phyloP scores from a whole-genome alignment of 2,888 invertebrate species.

The Phaonia tiefii region DNA sequence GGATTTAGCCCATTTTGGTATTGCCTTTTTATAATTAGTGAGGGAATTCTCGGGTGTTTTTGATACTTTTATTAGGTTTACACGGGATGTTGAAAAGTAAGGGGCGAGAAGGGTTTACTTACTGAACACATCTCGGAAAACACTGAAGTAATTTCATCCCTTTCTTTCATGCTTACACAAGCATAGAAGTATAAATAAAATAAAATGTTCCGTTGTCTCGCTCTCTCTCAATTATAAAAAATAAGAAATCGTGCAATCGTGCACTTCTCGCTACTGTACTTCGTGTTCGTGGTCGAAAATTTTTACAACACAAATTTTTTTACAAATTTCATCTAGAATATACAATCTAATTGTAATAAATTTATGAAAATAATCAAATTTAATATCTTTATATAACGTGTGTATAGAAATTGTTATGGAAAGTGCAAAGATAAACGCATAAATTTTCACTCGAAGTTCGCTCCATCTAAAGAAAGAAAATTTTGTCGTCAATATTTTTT shows the following conservation, averaged over 20 bases:
- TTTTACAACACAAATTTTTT: conserved; percentile 76
- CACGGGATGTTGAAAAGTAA: too few species aligned
- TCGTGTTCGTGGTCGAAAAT: conserved; percentile 95
- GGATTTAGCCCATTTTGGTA: too few species aligned
- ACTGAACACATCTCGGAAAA: too few species aligned
- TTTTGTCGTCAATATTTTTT: conserved; percentile 69
- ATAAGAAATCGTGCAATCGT: conserved; percentile 61
- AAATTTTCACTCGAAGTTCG: conserved; percentile 43
- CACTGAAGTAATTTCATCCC: too few species aligned
- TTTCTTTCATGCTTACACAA: conserved; percentile 16
- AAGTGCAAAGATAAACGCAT: conserved; percentile 62
- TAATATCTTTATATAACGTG: conserved; percentile 68
- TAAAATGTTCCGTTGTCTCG: conserved; percentile 26
- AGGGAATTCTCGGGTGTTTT: too few species aligned
- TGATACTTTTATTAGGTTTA: too few species aligned
- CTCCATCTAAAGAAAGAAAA: conserved; percentile 62
- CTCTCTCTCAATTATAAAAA: conserved; percentile 36
- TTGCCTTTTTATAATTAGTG: too few species aligned
- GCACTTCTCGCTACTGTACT: conserved; percentile 91
- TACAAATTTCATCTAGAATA: conserved; percentile 76
- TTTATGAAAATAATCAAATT: conserved; percentile 71
- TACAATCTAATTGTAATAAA: conserved; percentile 71
- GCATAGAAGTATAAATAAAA: not conserved
- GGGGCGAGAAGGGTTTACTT: too few species aligned
- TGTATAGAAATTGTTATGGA: conserved; percentile 61